Percentiles rank a stretch among this genome's conserved stretches.
Evolutionary conservation across 2,888 invertebrate genomes (phyloP).

Genomic region (Platycheirus albimanus): DNA sequence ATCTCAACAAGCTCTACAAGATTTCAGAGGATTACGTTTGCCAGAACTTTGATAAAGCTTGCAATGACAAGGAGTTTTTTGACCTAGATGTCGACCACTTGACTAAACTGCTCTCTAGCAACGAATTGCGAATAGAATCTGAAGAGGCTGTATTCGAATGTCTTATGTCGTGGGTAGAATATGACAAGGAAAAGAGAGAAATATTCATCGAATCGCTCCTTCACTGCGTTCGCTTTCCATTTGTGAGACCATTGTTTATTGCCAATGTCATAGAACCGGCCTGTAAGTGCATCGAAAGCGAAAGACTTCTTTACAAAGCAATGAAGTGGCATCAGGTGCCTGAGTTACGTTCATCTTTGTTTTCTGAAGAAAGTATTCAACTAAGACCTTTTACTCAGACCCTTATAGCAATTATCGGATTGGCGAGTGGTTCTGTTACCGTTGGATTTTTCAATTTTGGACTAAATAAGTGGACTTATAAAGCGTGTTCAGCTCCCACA

Average conservation of each 20-base stretch:
- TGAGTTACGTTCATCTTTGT: background rate
- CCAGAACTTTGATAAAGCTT: background rate
- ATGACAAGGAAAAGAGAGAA: background rate
- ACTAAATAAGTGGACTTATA: background rate
- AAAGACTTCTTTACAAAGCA: background rate
- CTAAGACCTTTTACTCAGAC: background rate
- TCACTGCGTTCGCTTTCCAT: too few species aligned
- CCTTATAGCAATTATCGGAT: background rate
- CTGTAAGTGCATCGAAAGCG: background rate
- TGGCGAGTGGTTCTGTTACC: background rate
- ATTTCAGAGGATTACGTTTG: background rate
- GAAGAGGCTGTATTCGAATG: background rate
- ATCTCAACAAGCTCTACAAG: background rate
- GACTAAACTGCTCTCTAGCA: background rate
- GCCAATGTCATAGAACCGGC: too few species aligned
- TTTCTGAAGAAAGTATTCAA: background rate
- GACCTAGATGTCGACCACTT: background rate
- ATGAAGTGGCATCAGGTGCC: background rate
- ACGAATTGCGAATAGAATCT: background rate
- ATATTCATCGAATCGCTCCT: background rate
- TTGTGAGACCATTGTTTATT: too few species aligned
- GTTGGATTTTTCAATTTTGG: background rate
- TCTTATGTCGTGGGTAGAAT: background rate
- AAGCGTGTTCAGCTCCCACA: background rate
- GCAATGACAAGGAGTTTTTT: slow-evolving; percentile 1